These are phyloP conservation scores for Brenthis ino DNA, from an alignment of 2,888 invertebrate species.

Conservation along the genomic window DNA sequence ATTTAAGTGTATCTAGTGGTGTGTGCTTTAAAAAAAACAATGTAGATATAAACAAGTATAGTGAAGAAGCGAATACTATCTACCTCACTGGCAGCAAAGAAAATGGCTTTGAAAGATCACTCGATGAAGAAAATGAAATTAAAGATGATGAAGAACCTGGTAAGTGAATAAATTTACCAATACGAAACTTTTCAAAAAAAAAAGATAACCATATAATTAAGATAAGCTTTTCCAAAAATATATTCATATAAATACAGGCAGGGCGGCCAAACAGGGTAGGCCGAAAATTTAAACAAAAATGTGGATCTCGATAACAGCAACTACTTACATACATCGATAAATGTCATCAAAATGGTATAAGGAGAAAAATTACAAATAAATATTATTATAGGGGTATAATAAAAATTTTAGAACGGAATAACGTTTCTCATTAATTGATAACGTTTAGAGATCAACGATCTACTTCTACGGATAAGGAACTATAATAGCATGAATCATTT, in stretches of 20 bases:
- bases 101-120: slow-evolving; percentile 48
- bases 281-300: too few relatives aligned
- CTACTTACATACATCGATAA: too few relatives aligned
- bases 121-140: slow-evolving; percentile 69
- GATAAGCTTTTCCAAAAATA: too few relatives aligned
- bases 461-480: slow-evolving; percentile 28
- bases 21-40: slow-evolving; percentile 85
- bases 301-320: too few relatives aligned
- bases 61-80: slow-evolving; percentile 77
- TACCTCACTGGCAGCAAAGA: slow-evolving; percentile 66
- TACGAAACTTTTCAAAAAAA: too few relatives aligned
- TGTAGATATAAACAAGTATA: slow-evolving; percentile 82
- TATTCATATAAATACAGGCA: too few relatives aligned
- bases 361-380: too few relatives aligned
- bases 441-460: background rate
- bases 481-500: slow-evolving; percentile 23
- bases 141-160: slow-evolving; percentile 67
- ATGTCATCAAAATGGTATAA: too few relatives aligned
- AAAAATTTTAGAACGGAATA: too few relatives aligned
- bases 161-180: slow-evolving; percentile 42
- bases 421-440: background rate
- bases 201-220: too few relatives aligned
- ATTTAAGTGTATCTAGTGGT: slow-evolving; percentile 85
- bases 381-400: too few relatives aligned
- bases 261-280: too few relatives aligned